phyloP scores from a whole-genome alignment of 2,888 invertebrate genomes.

The Cheilosia soror region DNA sequence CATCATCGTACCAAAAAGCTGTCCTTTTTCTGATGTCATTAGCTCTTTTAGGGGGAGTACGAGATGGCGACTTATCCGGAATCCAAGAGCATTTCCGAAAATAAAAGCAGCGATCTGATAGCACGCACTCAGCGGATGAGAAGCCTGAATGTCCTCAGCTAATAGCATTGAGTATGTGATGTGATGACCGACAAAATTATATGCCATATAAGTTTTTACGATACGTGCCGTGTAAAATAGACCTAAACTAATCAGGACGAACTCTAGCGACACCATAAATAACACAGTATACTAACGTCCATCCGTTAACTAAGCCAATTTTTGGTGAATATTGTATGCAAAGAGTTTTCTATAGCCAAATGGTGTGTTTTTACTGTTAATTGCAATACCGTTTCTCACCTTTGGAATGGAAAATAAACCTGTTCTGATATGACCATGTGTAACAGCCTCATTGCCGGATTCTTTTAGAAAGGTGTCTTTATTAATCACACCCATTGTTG shows the following conservation, averaged over 20 bases:
- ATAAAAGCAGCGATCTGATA: constrained; percentile 38
- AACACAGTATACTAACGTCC: neutral
- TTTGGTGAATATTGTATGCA: neutral
- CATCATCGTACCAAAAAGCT: neutral
- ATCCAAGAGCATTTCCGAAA: constrained; percentile 52
- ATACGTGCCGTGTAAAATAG: constrained; percentile 30
- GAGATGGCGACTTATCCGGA: constrained; percentile 23
- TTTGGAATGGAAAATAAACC: constrained; percentile 41
- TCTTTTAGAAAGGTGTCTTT: constrained; percentile 16
- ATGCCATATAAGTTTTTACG: constrained; percentile 61
- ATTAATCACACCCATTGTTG: constrained; percentile 2
- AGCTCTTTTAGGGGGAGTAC: constrained; percentile 21
- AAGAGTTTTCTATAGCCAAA: neutral
- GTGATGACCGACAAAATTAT: constrained; percentile 49
- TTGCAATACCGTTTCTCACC: constrained; percentile 8
- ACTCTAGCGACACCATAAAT: constrained; percentile 11
- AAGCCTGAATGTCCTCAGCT: constrained; percentile 6
- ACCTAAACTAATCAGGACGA: constrained; percentile 21
- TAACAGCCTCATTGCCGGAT: constrained; percentile 32
- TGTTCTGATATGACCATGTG: constrained; percentile 18
- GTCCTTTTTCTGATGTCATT: constrained; percentile 42
- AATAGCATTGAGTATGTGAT: constrained; percentile 26
- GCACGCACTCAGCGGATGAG: constrained; percentile 1
- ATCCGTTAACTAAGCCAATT: too few relatives aligned
- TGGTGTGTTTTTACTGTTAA: constrained; percentile 31